Conservation (phyloP, 2,797 vertebrate species). For the Myotis pilosus region DNA sequence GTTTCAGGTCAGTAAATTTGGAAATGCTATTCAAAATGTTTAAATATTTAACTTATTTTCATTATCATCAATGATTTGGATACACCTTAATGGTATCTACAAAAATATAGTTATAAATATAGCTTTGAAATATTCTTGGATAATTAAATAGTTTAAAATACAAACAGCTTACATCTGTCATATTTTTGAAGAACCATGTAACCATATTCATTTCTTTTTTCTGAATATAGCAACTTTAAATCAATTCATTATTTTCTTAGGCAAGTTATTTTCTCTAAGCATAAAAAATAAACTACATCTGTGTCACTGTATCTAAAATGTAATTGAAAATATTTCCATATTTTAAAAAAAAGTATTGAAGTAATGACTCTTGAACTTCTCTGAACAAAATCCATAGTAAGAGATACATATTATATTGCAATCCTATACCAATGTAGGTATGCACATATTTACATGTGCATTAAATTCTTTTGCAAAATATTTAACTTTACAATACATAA, state of each 20-base stretch:
- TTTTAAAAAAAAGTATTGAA: slow-evolving; percentile 22
- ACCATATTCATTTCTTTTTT: slow-evolving; percentile 20
- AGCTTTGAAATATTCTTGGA: slow-evolving; percentile 32
- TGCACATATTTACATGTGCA: not conserved
- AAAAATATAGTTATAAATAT: slow-evolving; percentile 5
- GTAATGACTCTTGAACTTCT: not conserved
- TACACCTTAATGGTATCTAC: not conserved
- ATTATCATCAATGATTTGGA: not conserved
- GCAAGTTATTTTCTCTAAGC: not conserved
- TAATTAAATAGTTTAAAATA: not conserved
- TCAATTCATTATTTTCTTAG: not conserved
- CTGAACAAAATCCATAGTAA: not conserved
- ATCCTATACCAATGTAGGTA: not conserved
- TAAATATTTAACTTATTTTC: slow-evolving; percentile 18
- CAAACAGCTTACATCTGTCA: not conserved
- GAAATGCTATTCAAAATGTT: slow-evolving; percentile 2
- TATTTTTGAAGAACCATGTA: not conserved
- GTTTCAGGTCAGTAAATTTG: slow-evolving; percentile 16
- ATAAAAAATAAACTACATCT: not conserved
- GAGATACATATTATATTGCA: not conserved
- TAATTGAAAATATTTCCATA: not conserved
- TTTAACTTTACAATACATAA: not conserved
- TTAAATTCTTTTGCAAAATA: not conserved
- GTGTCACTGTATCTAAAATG: not conserved
- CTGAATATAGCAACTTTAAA: slow-evolving; percentile 19